Conservation (phyloP, 2,888 invertebrate species). For the Camptogramma bilineatum region DNA sequence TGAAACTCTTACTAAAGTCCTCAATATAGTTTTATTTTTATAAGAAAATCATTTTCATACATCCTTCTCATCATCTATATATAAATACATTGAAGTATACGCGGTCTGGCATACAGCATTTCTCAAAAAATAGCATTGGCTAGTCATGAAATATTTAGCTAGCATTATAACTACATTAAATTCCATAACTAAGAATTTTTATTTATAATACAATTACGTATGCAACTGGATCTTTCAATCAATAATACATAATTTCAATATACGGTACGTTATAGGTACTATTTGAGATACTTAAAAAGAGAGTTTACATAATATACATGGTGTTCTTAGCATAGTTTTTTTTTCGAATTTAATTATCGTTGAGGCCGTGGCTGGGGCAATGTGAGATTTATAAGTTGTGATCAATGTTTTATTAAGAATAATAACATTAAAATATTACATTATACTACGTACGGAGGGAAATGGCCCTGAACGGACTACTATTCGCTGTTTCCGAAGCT, state of each 20-base stretch:
- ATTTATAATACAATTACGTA: slow-evolving; percentile 73
- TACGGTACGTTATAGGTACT: slow-evolving; percentile 27
- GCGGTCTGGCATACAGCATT: slow-evolving; percentile 76
- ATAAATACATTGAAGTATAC: slow-evolving; percentile 79
- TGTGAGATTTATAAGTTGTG: slow-evolving; percentile 18
- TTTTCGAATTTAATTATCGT: slow-evolving; percentile 34
- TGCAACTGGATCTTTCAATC: slow-evolving; percentile 60
- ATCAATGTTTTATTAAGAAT: slow-evolving; percentile 25
- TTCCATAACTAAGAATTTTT: slow-evolving; percentile 68
- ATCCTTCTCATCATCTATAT: slow-evolving; percentile 76
- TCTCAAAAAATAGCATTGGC: slow-evolving; percentile 84
- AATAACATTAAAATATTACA: slow-evolving; percentile 31
- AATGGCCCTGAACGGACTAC: slow-evolving; percentile 15
- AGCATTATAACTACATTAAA: slow-evolving; percentile 78
- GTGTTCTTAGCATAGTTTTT: slow-evolving; percentile 29
- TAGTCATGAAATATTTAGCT: slow-evolving; percentile 80
- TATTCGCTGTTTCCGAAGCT: slow-evolving; percentile 24
- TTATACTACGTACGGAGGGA: slow-evolving; percentile 33
- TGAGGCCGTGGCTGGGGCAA: slow-evolving; percentile 22
- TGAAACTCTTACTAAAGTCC: slow-evolving; percentile 56
- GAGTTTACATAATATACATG: slow-evolving; percentile 38
- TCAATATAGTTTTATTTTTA: slow-evolving; percentile 83
- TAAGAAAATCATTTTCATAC: slow-evolving; percentile 83
- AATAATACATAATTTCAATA: slow-evolving; percentile 39
- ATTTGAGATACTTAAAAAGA: slow-evolving; percentile 39